phyloP scores from a whole-genome alignment of 2,113 vertebrate genomes.

The Gymnorhina tibicen region DNA sequence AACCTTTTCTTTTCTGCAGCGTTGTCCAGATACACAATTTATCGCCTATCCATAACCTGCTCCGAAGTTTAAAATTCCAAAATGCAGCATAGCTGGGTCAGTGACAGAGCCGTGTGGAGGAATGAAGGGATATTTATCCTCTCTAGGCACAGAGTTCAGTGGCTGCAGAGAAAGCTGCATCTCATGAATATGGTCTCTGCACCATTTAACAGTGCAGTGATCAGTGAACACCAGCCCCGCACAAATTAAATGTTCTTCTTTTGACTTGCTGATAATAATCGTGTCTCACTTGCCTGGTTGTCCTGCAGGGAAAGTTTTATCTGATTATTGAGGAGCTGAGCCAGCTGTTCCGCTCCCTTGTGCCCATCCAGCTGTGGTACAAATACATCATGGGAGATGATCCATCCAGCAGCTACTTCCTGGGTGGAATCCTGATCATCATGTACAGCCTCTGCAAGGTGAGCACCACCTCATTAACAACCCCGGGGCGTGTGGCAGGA shows the following conservation, averaged over 20 bases:
- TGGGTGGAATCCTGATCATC: constrained; percentile 89
- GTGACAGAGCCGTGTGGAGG: not conserved
- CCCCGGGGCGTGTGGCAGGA: not conserved
- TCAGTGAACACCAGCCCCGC: not conserved
- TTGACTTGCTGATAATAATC: not conserved
- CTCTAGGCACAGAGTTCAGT: not conserved
- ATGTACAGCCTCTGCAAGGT: constrained; percentile 97
- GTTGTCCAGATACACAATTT: not conserved
- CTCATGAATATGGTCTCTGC: not conserved
- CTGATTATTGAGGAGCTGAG: constrained; percentile 95
- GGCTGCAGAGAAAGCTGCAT: not conserved
- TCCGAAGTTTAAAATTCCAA: not conserved
- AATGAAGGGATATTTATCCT: not conserved
- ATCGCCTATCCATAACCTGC: not conserved
- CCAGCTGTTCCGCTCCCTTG: constrained; percentile 93
- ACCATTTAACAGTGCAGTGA: not conserved
- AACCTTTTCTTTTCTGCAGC: not conserved
- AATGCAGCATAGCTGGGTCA: not conserved
- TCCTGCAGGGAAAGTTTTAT: constrained; percentile 90
- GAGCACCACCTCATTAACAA: not conserved
- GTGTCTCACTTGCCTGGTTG: not conserved
- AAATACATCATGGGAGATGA: constrained; percentile 98
- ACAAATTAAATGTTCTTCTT: not conserved
- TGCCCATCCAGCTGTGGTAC: constrained; percentile 98
- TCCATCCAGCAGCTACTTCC: constrained; percentile 90